phyloP scores from a whole-genome alignment of 2,113 vertebrate species.

The Psammodynastes pulverulentus region DNA sequence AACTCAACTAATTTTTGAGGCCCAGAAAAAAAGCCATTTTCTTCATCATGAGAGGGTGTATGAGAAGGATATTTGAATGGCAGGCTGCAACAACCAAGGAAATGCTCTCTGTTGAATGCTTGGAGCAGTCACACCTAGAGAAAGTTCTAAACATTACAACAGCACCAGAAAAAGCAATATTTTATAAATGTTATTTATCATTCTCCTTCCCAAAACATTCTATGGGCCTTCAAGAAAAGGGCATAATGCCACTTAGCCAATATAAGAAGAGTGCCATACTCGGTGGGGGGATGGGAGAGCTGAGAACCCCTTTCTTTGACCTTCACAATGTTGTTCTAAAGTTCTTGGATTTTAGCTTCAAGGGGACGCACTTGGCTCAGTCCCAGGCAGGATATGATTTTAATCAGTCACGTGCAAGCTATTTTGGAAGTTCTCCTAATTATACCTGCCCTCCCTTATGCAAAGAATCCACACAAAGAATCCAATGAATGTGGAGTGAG shows the following conservation, averaged over 20 bases:
- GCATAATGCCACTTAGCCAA: background rate
- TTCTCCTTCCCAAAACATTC: background rate
- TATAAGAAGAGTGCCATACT: background rate
- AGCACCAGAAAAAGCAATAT: background rate
- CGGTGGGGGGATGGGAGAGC: rapidly evolving
- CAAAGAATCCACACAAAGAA: no score
- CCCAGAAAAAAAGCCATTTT: background rate
- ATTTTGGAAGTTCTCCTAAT: background rate
- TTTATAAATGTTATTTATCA: background rate
- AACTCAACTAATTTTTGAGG: background rate
- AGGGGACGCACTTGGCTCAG: background rate
- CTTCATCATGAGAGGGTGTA: background rate
- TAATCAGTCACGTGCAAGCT: background rate
- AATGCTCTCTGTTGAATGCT: background rate
- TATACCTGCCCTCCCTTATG: background rate
- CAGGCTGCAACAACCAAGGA: background rate
- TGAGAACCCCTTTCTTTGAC: background rate
- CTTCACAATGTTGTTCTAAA: background rate
- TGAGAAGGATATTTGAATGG: background rate
- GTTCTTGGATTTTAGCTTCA: background rate
- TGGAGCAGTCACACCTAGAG: background rate
- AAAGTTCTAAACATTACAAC: background rate
- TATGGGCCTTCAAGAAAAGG: background rate
- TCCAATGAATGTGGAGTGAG: background rate
- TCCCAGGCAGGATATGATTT: background rate